Conservation (phyloP, 2,888 invertebrate genomes). For the Gari tellinella region DNA sequence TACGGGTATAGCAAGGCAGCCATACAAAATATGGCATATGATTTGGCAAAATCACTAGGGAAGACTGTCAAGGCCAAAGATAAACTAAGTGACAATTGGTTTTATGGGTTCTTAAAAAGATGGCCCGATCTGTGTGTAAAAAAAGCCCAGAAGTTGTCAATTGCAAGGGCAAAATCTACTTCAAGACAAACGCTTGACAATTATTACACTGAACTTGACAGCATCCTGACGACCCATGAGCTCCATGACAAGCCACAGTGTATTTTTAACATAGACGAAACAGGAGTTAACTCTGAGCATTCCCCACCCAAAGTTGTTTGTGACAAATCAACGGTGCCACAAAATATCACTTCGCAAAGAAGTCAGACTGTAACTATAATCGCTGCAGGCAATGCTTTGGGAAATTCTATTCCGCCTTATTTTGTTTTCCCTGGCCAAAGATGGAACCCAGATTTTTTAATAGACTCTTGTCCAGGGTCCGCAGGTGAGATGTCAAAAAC, state of each 20-base stretch:
- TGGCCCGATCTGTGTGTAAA: conserved; percentile 40
- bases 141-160: conserved; percentile 31
- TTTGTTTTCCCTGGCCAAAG: conserved; percentile 31
- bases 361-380: conserved; percentile 33
- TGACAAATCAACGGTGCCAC: conserved; percentile 11
- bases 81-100: conserved; percentile 39
- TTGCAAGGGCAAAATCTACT: conserved; percentile 33
- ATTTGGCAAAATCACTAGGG: conserved; percentile 18
- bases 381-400: conserved; percentile 33
- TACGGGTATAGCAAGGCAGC: conserved; percentile 26
- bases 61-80: conserved; percentile 24
- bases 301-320: conserved; percentile 23
- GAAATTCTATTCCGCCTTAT: conserved; percentile 33
- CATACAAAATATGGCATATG: conserved; percentile 31
- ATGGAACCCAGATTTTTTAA: conserved; percentile 24
- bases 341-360: conserved; percentile 31
- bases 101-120: conserved; percentile 40
- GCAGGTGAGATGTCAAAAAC: conserved; percentile 29
- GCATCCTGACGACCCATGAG: conserved; percentile 14
- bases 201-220: conserved; percentile 34
- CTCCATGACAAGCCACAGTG: conserved; percentile 25
- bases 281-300: conserved; percentile 31
- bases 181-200: conserved; percentile 29
- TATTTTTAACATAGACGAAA: too few relatives aligned
- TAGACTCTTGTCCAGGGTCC: conserved; percentile 11